Base-by-base conservation (phyloP, 2,797 vertebrate genomes). In the Babyrousa celebensis region DNA sequence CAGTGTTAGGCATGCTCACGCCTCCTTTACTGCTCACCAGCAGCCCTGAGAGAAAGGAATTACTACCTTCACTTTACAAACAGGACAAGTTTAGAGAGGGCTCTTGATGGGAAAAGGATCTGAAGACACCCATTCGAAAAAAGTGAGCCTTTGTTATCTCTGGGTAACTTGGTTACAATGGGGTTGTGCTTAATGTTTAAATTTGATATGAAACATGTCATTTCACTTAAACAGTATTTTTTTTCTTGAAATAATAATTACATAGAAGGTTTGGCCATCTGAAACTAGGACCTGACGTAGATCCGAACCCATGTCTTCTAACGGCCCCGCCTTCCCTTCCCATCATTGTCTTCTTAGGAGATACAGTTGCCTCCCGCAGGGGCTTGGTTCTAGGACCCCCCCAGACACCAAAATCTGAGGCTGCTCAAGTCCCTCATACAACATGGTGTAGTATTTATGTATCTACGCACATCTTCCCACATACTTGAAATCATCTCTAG, bases 141-240 rank as follows among this genome's bases (percentile, higher is more conserved):
- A 60, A 58, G 43, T 63, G 7, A 94, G 74, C 16, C 9, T 1
- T 70, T 29, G 32, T 21, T 32, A 43, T 52, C 67, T 65, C 29
- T 71, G 68, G 5, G 16, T 67, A 9, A 32, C 72, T 36, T 82
- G 11, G 7, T 54, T 43, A 72, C 36, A 71, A 71, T 70, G 12
- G 25, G n/a, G 6, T 10, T 92, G 78, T 96, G 21, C 60, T 85
- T 79, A 79, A 62, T 71, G n/a, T 72, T 86, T 75, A 77, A 80
- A 82, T 60, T 10, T 68, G 67, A 48, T 60, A 80, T 43, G 58
- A 74, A 56, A 43, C 15, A 27, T 72, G 40, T n/a, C 4, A 18
- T 77, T 65, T 71, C 5, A 32, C 48, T 71, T 65, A 32, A 95
- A 78, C 85, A 20, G 12, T 52, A 65, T 80, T 83, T 48, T 83